Percentiles rank a stretch among this genome's conserved stretches.
phyloP scores from a whole-genome alignment of 2,888 invertebrate genomes.

The Willowsia nigromaculata region DNA sequence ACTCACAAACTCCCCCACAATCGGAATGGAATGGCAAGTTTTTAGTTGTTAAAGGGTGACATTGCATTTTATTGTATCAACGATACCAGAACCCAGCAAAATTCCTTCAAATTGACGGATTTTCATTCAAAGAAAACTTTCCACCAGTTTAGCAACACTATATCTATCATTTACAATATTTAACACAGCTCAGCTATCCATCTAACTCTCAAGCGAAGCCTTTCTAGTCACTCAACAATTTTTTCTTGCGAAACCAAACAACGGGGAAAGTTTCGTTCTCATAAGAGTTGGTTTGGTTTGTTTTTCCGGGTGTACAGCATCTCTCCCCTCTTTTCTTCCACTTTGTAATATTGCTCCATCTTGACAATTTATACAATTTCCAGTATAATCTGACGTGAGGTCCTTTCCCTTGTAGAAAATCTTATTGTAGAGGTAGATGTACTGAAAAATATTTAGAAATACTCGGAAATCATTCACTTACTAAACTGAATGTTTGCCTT shows the following conservation, averaged over 20 bases:
- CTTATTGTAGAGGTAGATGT: background rate
- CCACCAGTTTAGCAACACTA: slow-evolving; percentile 39
- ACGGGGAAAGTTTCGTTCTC: background rate
- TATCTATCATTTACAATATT: slow-evolving; percentile 39
- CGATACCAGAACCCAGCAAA: slow-evolving; percentile 29
- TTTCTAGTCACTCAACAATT: slow-evolving; percentile 54
- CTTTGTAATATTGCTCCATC: slow-evolving; percentile 62
- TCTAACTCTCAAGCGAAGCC: background rate
- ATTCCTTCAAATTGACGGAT: slow-evolving; percentile 69
- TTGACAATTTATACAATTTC: slow-evolving; percentile 59
- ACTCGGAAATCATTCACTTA: background rate
- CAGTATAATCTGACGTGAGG: slow-evolving; percentile 34
- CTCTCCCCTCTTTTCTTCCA: slow-evolving; percentile 32
- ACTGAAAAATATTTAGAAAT: slow-evolving; percentile 31
- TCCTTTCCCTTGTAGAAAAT: background rate
- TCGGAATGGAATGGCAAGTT: slow-evolving; percentile 22
- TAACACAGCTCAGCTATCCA: slow-evolving; percentile 49
- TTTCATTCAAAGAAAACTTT: slow-evolving; percentile 60
- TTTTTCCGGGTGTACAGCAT: background rate
- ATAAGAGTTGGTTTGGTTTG: slow-evolving; percentile 42
- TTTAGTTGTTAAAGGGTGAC: slow-evolving; percentile 57
- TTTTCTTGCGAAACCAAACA: slow-evolving; percentile 28
- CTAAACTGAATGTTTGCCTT: background rate
- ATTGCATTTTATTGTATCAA: slow-evolving; percentile 67
- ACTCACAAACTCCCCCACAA: background rate